Evolutionary conservation across 2,797 vertebrate species (phyloP).

Genomic region (Orestias chungarensis): DNA sequence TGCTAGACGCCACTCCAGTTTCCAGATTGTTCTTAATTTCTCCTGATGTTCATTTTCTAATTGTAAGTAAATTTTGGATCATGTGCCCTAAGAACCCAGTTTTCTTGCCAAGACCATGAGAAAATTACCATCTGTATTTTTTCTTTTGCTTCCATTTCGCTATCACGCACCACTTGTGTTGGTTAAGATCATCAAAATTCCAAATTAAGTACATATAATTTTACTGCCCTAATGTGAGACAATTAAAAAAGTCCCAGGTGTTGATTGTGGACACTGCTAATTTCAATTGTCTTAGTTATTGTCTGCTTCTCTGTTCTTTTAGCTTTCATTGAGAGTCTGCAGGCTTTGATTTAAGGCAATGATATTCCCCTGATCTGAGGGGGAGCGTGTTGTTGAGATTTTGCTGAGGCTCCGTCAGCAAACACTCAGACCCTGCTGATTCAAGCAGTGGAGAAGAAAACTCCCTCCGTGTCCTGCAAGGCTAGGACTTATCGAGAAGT

Average conservation of each 20-base stretch:
- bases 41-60: background rate
- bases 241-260: background rate
- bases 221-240: background rate
- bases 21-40: background rate
- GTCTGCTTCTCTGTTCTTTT: conserved; percentile 21
- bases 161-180: background rate
- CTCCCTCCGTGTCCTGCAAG: conserved; percentile 42
- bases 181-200: background rate
- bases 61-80: background rate
- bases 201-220: background rate
- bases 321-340: conserved; percentile 66
- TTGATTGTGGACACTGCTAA: conserved; percentile 40
- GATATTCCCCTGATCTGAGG: conserved; percentile 60
- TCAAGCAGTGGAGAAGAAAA: conserved; percentile 50
- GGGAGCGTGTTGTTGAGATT: conserved; percentile 44
- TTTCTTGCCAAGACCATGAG: background rate
- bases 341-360: conserved; percentile 71
- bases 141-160: background rate
- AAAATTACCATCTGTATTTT: background rate
- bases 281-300: conserved; percentile 54
- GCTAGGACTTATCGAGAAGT: conserved; percentile 41
- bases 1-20: background rate
- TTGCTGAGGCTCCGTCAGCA: conserved; percentile 71
- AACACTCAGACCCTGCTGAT: conserved; percentile 69
- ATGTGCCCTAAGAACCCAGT: background rate